These are phyloP conservation scores for Argentina silus DNA, from an alignment of 2,797 vertebrate species.

Conservation along the genomic window DNA sequence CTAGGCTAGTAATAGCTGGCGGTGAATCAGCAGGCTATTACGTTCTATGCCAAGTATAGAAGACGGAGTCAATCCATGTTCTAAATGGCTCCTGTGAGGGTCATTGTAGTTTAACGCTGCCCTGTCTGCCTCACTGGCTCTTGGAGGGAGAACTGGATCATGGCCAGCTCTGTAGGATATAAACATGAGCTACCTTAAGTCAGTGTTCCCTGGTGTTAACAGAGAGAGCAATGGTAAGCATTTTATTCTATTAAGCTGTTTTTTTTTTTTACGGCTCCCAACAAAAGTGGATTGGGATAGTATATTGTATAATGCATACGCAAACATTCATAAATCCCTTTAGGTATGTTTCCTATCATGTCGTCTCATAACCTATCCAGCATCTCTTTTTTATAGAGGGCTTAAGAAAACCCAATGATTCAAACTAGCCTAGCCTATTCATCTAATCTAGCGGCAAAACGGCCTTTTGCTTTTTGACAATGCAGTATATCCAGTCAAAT, in stretches of 20 bases:
- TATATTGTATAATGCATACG: too few relatives aligned
- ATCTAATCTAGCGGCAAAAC: too few relatives aligned
- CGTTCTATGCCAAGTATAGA: not conserved
- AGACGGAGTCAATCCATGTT: not conserved
- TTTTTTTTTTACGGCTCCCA: not conserved
- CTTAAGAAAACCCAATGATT: too few relatives aligned
- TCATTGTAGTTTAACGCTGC: not conserved
- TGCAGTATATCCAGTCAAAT: not conserved
- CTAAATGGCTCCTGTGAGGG: not conserved
- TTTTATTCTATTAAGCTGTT: not conserved
- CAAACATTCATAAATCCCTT: too few relatives aligned
- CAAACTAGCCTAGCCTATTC: too few relatives aligned
- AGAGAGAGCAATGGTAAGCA: not conserved
- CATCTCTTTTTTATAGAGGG: too few relatives aligned
- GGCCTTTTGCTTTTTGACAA: too few relatives aligned
- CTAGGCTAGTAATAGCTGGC: not conserved
- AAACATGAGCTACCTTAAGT: not conserved
- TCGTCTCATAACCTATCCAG: too few relatives aligned
- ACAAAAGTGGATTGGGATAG: not conserved
- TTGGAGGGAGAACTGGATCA: not conserved
- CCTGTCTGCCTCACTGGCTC: not conserved
- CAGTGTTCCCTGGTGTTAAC: not conserved
- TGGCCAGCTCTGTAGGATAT: not conserved
- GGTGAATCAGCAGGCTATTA: not conserved
- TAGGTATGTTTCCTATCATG: too few relatives aligned